Base-by-base conservation (phyloP, 2,113 vertebrate genomes). In the Heterocephalus glaber region DNA sequence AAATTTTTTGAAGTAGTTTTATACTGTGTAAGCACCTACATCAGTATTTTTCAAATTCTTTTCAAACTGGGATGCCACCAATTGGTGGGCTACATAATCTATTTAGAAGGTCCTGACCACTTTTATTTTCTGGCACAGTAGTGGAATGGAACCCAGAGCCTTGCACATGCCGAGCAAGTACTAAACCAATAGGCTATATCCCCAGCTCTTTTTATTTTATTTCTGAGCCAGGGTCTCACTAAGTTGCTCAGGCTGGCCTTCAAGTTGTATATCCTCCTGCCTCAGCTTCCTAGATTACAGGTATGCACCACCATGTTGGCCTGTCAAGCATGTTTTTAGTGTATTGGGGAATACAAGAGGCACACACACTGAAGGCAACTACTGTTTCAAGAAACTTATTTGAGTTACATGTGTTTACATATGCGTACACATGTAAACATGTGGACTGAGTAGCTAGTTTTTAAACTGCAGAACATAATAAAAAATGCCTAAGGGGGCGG, bases 1-100 rank as follows among this genome's bases (percentile, higher is more conserved):
- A 93, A 92, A 63, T 65, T 65, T 54, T 56, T 77, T 35, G 49
- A 85, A 94, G 88, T 88, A 41, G 38, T 72, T 49, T 92, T 89
- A 82, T 14, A 58, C 33, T 12, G 3, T 6, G 20, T 58, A 95
- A 92, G 26, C 68, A 81, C 38, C 38, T 44, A 86, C 22, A 30
- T 30, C 49, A 35, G 20, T 19, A 38, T 63, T 74, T 61, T 56
- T 79, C 49, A 66, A 70, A 61, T 49, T 90, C 24, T 74, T 87
- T 58, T 68, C 47, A 89, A 91, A 89, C 14, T 86, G 28, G 20
- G 80, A 77, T 70, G 60, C 38, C 24, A 76, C 80, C 66, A 65
- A 47, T 38, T 60, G 79, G 33, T 44, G 58, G 66, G 44, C 38
- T 60, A 82, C 9, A 68, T 44, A 66, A 82, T 89, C 60, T n/a